phyloP scores from a whole-genome alignment of 1,140 invertebrate species.

The Phortica variegata region DNA sequence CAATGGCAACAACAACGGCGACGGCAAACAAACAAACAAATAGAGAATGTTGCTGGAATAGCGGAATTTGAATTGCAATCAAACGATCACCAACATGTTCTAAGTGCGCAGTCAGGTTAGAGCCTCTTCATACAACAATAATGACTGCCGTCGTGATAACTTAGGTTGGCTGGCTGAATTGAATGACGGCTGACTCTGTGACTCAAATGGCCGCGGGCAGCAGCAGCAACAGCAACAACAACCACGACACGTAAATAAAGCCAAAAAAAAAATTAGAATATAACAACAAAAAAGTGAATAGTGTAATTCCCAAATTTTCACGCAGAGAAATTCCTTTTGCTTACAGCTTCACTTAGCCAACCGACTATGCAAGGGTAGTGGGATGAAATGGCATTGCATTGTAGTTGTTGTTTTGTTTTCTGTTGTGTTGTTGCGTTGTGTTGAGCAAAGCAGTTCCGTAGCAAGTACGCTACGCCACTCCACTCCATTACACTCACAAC shows the following conservation, averaged over 20 bases:
- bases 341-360: too few species aligned
- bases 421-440: too few species aligned
- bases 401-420: too few species aligned
- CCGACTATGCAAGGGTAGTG: too few species aligned
- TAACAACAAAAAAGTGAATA: conserved; percentile 6
- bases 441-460: too few species aligned
- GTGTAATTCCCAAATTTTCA: conserved; percentile 28
- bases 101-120: conserved; percentile 20
- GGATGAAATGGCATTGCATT: too few species aligned
- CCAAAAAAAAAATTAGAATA: too few species aligned
- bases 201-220: not conserved
- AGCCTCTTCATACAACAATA: not conserved
- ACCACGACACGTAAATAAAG: too few species aligned
- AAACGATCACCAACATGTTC: conserved; percentile 29
- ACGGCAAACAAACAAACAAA: conserved; percentile 20
- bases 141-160: conserved; percentile 1
- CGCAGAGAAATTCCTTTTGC: conserved; percentile 52
- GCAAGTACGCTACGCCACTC: too few species aligned
- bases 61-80: not conserved
- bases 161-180: conserved; percentile 8
- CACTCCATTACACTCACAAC: too few species aligned
- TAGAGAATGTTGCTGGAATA: not conserved
- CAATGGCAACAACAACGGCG: conserved; percentile 14
- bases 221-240: conserved; percentile 9
- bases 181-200: conserved; percentile 2